phyloP scores from a whole-genome alignment of 92 coral and sea anemone genomes.

The Zoanthus gigantus region DNA sequence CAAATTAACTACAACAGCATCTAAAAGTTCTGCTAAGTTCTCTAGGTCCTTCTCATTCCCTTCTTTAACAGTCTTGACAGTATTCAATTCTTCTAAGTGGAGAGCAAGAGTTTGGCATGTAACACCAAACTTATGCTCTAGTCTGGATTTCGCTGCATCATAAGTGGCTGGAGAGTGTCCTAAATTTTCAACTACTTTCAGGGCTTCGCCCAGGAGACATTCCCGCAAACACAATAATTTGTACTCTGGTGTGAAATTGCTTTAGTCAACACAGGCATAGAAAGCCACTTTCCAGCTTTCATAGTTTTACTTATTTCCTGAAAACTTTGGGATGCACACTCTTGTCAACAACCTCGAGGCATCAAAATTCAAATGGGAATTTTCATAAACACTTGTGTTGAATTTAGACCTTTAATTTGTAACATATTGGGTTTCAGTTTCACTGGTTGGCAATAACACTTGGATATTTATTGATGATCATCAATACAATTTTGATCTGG shows the following conservation, averaged over 20 bases:
- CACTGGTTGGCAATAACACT: neutral
- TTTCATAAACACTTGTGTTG: neutral
- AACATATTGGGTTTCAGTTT: neutral
- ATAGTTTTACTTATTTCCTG: conserved; percentile 13
- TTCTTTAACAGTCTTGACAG: conserved; percentile 6
- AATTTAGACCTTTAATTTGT: neutral
- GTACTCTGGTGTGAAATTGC: conserved; percentile 26
- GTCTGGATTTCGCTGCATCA: conserved; percentile 53
- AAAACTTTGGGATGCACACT: neutral
- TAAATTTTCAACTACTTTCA: no score
- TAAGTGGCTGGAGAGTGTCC: conserved; percentile 68
- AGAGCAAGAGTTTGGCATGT: conserved; percentile 28
- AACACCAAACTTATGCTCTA: no score
- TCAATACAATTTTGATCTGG: no score
- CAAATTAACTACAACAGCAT: conserved; percentile 56
- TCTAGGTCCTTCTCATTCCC: conserved; percentile 58
- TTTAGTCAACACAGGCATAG: no score
- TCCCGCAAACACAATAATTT: conserved; percentile 53
- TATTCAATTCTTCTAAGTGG: conserved; percentile 47
- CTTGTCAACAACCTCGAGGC: neutral
- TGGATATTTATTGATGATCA: no score
- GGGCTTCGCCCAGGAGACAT: conserved; percentile 20
- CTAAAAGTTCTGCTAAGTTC: conserved; percentile 48
- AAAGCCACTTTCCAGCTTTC: neutral
- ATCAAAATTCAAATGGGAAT: neutral